Evolutionary conservation across 2,113 vertebrate genomes (phyloP), one percentile per base, ranked within the genome.

Genomic region (Heteronetta atricapilla): DNA sequence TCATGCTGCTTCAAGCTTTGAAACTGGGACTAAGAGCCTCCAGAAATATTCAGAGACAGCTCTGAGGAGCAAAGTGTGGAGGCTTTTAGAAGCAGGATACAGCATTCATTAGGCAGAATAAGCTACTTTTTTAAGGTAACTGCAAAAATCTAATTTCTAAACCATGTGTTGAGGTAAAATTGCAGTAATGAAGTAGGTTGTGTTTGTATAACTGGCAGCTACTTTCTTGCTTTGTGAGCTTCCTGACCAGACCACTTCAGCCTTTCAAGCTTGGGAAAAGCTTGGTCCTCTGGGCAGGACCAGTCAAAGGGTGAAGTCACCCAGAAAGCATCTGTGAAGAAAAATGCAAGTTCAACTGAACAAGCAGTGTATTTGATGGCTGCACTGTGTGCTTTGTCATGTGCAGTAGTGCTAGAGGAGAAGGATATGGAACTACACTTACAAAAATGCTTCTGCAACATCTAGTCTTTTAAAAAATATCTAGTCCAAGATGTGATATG

Each of bases 261-360:
- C 58, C 56, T 95, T 95, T 92, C 62, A 72, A 33, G 77, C 64
- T 81, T 69, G n/a, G n/a, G n/a, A n/a, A n/a, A n/a, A n/a, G n/a
- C 53, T 90, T 81, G 36, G 40, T 75, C 44, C 74, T 64, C 60
- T 75, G 5, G 56, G 33, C 23, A 72, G 48, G 72, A 90, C 15
- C 64, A 63, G 36, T 82, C 85, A 90, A 89, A 94, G 76, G 34
- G 25, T 93, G 34, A 93, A 90, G 76, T 90, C 64, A 78, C 52
- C 60, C 68, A 94, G 79, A 90, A 92, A 95, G 36, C 36, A 75
- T 78, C 90, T 93, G 56, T 88, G 64, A 42, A 83, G 82, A 67
- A 90, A 91, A 93, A 81, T n/a, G 38, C 42, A 83, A 74, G 40
- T 33, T 93, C 78, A 88, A 82, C 36, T 80, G 75, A 66, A 88